Conservation (phyloP, 2,888 invertebrate species). For the Pyrrhia umbra region DNA sequence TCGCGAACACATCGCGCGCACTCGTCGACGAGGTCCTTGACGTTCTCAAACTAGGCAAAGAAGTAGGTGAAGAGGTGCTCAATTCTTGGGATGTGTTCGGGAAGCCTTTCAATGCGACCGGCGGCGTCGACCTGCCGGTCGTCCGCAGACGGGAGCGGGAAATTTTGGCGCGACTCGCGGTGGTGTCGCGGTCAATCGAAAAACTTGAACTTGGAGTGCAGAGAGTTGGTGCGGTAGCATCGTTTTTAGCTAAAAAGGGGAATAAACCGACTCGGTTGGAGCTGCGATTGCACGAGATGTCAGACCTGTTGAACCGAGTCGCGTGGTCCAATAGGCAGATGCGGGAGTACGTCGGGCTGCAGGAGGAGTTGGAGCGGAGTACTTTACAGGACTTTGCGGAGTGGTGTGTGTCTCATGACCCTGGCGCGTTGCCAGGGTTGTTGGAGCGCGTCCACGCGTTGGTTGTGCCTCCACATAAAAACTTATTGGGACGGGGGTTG, state of each 20-base stretch:
- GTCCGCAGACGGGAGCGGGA: slow-evolving; percentile 91
- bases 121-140: slow-evolving; percentile 91
- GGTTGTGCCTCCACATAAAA: slow-evolving; percentile 87
- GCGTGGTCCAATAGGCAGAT: slow-evolving; percentile 91
- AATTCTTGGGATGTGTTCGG: slow-evolving; percentile 92
- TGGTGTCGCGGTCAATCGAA: slow-evolving; percentile 77
- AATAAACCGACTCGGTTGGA: slow-evolving; percentile 87
- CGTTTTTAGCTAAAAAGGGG: slow-evolving; percentile 81
- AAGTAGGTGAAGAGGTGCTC: slow-evolving; percentile 90
- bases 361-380: slow-evolving; percentile 89
- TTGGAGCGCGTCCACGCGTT: slow-evolving; percentile 92
- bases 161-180: slow-evolving; percentile 87
- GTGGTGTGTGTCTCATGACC: slow-evolving; percentile 92
- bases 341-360: slow-evolving; percentile 89
- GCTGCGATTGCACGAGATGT: slow-evolving; percentile 91
- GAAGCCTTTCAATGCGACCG: slow-evolving; percentile 86
- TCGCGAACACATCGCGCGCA: slow-evolving; percentile 76
- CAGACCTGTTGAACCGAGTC: slow-evolving; percentile 90
- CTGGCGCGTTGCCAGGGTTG: slow-evolving; percentile 91
- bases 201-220: slow-evolving; percentile 77
- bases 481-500: slow-evolving; percentile 85
- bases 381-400: slow-evolving; percentile 93
- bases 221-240: slow-evolving; percentile 72
- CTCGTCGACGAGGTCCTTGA: slow-evolving; percentile 91
- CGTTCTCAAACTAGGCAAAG: slow-evolving; percentile 90